Evolutionary conservation across 1,140 invertebrate genomes (phyloP).

Genomic region (Telenomus remus): DNA sequence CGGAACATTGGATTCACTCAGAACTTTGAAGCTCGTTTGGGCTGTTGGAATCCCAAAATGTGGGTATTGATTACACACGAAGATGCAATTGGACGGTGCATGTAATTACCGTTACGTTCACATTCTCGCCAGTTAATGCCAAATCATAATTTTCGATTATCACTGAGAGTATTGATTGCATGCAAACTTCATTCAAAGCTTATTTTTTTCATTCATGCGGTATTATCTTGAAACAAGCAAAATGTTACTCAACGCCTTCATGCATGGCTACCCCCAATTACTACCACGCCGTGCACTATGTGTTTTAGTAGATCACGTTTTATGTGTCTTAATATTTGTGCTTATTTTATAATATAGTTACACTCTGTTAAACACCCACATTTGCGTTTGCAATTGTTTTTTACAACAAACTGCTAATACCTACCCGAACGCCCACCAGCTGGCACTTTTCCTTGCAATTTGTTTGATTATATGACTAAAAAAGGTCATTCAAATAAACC

Average conservation of each 20-base stretch:
- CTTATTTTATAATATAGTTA: too few relatives aligned
- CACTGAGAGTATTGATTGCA: conserved; percentile 16
- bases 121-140: conserved; percentile 9
- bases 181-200: conserved; percentile 41
- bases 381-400: not conserved
- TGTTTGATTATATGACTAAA: too few relatives aligned
- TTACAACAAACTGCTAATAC: not conserved
- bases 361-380: not conserved
- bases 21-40: conserved; percentile 31
- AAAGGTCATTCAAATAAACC: conserved; percentile 11
- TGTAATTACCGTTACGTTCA: conserved; percentile 25
- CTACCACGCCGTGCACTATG: conserved; percentile 40
- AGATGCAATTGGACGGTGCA: conserved; percentile 19
- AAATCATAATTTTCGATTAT: conserved; percentile 33
- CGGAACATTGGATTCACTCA: conserved; percentile 12
- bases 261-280: conserved; percentile 55
- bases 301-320: conserved; percentile 39
- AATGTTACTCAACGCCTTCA: conserved; percentile 50
- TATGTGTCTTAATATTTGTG: conserved; percentile 32
- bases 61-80: conserved; percentile 32
- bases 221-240: conserved; percentile 49
- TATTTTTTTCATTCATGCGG: conserved; percentile 46
- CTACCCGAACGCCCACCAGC: too few relatives aligned
- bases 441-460: not conserved
- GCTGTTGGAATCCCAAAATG: conserved; percentile 36